These are phyloP conservation scores for Merops nubicus DNA, from an alignment of 2,113 vertebrate species.

Conservation along the genomic window DNA sequence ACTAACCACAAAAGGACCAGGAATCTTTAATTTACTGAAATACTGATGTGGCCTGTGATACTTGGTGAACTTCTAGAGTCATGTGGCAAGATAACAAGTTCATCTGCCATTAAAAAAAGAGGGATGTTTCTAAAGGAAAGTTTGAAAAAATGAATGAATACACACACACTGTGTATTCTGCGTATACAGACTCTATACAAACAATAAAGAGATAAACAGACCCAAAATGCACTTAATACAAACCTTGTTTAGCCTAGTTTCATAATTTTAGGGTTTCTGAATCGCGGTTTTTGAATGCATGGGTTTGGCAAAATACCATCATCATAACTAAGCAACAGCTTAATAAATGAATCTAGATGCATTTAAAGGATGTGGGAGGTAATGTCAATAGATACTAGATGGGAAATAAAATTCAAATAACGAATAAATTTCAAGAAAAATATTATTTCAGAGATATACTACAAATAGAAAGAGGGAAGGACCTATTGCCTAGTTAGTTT, in stretches of 20 bases:
- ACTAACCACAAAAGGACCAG: background rate
- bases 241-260: background rate
- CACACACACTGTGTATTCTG: background rate
- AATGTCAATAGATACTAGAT: constrained; percentile 8
- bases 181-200: background rate
- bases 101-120: background rate
- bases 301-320: background rate
- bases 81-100: background rate
- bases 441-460: background rate
- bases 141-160: background rate
- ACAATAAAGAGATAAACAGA: background rate
- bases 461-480: background rate
- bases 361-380: background rate
- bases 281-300: background rate
- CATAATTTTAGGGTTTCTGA: background rate
- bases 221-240: background rate
- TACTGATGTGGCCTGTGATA: background rate
- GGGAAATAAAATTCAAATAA: constrained; percentile 22
- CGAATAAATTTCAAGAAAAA: background rate
- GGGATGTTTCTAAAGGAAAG: background rate
- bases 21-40: background rate
- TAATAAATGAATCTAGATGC: constrained; percentile 1
- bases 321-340: background rate
- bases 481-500: background rate
- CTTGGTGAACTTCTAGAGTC: background rate